phyloP scores from a whole-genome alignment of 1,140 invertebrate species.

The Parapsyche elsis region DNA sequence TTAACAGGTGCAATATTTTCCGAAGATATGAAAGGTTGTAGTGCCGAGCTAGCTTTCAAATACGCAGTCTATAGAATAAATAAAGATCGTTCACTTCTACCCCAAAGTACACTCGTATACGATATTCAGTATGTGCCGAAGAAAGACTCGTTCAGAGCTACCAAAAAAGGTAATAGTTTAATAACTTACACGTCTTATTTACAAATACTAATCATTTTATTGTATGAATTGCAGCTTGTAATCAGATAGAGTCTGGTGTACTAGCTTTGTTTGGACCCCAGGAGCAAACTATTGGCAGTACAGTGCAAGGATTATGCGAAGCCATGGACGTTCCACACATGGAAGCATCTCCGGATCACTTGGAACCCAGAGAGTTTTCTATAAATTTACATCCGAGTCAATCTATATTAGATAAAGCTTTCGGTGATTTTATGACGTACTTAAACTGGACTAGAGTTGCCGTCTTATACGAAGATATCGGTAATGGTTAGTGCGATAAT shows the following conservation, averaged over 20 bases:
- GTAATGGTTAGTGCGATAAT: conserved; percentile 54
- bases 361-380: conserved; percentile 74
- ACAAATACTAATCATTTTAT: conserved; percentile 46
- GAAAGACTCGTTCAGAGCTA: conserved; percentile 88
- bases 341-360: conserved; percentile 72
- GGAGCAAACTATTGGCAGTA: conserved; percentile 84
- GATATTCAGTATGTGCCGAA: conserved; percentile 89
- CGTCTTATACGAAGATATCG: conserved; percentile 89
- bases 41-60: conserved; percentile 89
- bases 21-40: conserved; percentile 86
- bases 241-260: conserved; percentile 85
- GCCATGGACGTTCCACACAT: conserved; percentile 90
- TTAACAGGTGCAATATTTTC: conserved; percentile 91
- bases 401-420: conserved; percentile 84
- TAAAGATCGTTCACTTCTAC: conserved; percentile 82
- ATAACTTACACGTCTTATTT: conserved; percentile 13
- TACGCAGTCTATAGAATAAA: conserved; percentile 94
- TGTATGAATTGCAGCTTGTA: conserved; percentile 78
- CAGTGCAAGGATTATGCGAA: conserved; percentile 91
- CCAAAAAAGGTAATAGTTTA: conserved; percentile 81
- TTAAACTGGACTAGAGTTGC: conserved; percentile 94
- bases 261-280: conserved; percentile 91
- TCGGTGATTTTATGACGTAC: conserved; percentile 87
- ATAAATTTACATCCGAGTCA: conserved; percentile 92
- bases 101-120: conserved; percentile 88